These are phyloP conservation scores for Peribatodes rhomboidaria DNA, from an alignment of 2,888 invertebrate species.

Conservation along the genomic window DNA sequence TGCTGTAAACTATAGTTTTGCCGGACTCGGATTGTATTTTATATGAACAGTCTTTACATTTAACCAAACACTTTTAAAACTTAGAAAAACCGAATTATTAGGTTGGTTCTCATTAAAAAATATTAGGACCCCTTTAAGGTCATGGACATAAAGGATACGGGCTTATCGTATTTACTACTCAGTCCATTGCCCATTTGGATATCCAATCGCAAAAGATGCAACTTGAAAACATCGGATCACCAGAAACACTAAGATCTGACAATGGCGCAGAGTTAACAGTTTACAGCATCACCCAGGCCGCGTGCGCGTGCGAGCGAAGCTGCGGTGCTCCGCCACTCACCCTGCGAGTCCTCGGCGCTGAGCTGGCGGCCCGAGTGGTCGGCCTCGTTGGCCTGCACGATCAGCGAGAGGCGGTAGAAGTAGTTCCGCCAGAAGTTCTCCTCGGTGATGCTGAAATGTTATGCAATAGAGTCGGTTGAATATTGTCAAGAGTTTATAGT, in stretches of 20 bases:
- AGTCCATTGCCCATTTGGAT: too few relatives aligned
- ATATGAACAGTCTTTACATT: too few relatives aligned
- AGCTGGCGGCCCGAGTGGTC: constrained; percentile 85
- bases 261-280: constrained; percentile 21
- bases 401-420: constrained; percentile 99
- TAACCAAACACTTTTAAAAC: too few relatives aligned
- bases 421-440: constrained; percentile 99
- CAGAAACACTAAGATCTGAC: not conserved
- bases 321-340: constrained; percentile 59
- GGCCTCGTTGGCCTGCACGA: constrained; percentile 98
- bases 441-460: constrained; percentile 93
- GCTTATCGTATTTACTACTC: too few relatives aligned
- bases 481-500: not conserved
- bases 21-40: not conserved
- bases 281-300: constrained; percentile 36
- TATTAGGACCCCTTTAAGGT: too few relatives aligned
- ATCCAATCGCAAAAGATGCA: not conserved
- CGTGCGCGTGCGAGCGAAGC: constrained; percentile 20
- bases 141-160: too few relatives aligned
- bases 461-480: not conserved
- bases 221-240: not conserved
- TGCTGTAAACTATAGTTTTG: constrained; percentile 14
- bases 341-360: constrained; percentile 87
- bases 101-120: too few relatives aligned
- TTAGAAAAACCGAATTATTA: too few relatives aligned